phyloP scores from a whole-genome alignment of 1,140 invertebrate genomes.

The Calosoma granatense region DNA sequence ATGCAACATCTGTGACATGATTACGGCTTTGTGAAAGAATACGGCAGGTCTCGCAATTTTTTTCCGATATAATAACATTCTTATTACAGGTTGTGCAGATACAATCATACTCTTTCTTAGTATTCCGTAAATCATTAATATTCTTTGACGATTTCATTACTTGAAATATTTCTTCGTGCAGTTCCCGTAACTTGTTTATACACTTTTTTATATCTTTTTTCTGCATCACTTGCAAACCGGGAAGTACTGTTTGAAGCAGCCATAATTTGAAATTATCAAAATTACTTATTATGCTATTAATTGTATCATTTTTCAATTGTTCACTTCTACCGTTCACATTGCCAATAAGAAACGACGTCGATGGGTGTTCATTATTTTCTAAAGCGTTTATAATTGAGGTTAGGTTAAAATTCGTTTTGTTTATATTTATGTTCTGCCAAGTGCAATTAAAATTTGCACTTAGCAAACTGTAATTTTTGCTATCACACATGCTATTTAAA shows the following conservation, averaged over 20 bases:
- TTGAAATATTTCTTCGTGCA: background rate
- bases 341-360: background rate
- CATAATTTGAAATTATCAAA: background rate
- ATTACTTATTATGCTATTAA: background rate
- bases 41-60: background rate
- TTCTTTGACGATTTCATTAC: background rate
- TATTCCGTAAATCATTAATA: too few species aligned
- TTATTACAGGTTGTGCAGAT: background rate
- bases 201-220: background rate
- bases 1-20: background rate
- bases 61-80: background rate
- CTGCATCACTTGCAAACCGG: background rate
- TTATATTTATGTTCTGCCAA: background rate
- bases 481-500: background rate
- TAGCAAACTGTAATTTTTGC: background rate
- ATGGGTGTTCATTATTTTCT: background rate
- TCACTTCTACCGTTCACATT: background rate
- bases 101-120: background rate
- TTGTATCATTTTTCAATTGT: background rate
- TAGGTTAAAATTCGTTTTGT: background rate
- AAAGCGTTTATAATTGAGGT: background rate
- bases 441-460: background rate
- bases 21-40: background rate
- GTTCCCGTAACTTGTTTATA: background rate
- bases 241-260: background rate